These are phyloP conservation scores for Podargus strigoides DNA, from an alignment of 2,797 vertebrate genomes.

Conservation along the genomic window DNA sequence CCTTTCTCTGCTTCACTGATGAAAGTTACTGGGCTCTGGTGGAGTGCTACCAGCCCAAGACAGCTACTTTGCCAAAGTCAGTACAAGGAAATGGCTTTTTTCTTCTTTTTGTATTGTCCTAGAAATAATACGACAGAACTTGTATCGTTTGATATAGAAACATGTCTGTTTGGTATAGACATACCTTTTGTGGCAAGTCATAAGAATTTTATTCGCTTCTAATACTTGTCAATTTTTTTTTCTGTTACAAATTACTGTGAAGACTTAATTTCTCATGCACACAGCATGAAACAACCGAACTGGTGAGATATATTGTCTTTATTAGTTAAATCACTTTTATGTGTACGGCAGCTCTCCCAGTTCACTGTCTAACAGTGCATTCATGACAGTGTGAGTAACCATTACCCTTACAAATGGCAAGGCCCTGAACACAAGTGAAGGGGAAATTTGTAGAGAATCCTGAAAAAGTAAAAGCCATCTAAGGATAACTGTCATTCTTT, in stretches of 20 bases:
- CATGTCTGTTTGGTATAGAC: neutral
- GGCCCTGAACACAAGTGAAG: neutral
- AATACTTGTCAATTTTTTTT: neutral
- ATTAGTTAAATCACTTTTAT: neutral
- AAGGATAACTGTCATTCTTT: neutral
- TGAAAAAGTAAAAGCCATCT: neutral
- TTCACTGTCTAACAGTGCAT: rapidly evolving
- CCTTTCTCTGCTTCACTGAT: neutral
- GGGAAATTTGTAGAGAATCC: neutral
- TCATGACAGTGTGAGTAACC: neutral
- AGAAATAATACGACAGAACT: neutral
- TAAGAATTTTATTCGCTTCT: neutral
- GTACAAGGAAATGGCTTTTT: neutral
- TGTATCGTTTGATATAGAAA: neutral
- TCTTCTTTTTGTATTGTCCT: neutral
- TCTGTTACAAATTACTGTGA: neutral
- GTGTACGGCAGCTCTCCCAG: neutral
- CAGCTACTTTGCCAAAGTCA: neutral
- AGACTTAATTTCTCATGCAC: neutral
- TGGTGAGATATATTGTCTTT: neutral
- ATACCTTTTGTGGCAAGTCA: neutral
- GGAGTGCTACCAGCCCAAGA: neutral
- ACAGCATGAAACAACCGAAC: neutral
- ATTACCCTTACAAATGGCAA: neutral
- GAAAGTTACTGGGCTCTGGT: neutral